A percentile compares a stretch with the other conserved stretches of the same genome.
Conservation (phyloP, 2,888 invertebrate genomes). For the Coronaproctus castanopsis region DNA sequence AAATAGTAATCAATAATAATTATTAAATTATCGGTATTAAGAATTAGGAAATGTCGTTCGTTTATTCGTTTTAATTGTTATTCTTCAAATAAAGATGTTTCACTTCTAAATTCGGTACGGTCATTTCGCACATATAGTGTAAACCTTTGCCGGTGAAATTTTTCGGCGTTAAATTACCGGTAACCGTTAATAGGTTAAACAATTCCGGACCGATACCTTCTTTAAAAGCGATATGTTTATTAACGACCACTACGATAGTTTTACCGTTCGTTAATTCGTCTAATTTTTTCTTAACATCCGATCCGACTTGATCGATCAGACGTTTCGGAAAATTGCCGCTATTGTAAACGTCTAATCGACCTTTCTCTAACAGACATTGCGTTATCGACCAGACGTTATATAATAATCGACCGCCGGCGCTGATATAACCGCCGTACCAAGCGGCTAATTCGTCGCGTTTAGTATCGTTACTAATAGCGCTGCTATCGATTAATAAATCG, state of each 20-base stretch:
- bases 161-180: not conserved
- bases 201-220: not conserved
- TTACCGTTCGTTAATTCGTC: not conserved
- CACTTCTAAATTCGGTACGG: not conserved
- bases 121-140: not conserved
- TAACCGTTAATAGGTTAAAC: not conserved
- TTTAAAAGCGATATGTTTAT: not conserved
- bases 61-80: no score
- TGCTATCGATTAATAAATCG: not conserved
- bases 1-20: no score
- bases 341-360: not conserved
- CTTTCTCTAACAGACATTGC: not conserved
- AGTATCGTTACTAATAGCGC: not conserved
- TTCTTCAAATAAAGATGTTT: not conserved
- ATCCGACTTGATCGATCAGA: not conserved
- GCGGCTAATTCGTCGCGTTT: not conserved
- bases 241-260: not conserved
- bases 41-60: no score
- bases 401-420: not conserved
- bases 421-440: not conserved
- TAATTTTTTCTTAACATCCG: not conserved
- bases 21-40: no score
- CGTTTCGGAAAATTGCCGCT: not conserved
- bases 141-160: not conserved
- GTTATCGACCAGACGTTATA: not conserved